Conservation (phyloP, 1,140 invertebrate genomes). For the Chionoecetes opilio region DNA sequence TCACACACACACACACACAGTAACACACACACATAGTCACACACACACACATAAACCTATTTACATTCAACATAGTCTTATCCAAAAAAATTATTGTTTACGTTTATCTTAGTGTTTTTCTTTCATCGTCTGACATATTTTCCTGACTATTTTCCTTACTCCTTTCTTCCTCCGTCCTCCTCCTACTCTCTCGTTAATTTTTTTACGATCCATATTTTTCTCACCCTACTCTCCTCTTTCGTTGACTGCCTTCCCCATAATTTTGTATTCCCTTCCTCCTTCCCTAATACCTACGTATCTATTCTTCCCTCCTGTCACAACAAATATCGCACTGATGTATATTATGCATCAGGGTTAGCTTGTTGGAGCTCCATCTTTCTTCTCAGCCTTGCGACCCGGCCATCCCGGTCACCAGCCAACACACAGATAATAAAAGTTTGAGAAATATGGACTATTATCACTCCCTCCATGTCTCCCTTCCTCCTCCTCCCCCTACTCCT, state of each 20-base stretch:
- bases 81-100: background rate
- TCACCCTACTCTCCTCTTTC: background rate
- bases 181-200: background rate
- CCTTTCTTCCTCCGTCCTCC: background rate
- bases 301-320: background rate
- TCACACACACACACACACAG: no score
- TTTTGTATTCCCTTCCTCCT: background rate
- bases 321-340: background rate
- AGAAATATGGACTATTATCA: constrained; percentile 75
- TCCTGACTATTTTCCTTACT: background rate
- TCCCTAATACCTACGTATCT: background rate
- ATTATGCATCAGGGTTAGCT: background rate
- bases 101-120: background rate
- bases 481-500: constrained; percentile 19
- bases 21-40: no score
- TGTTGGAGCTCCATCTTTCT: constrained; percentile 13
- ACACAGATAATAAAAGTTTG: constrained; percentile 76
- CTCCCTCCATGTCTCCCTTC: constrained; percentile 47
- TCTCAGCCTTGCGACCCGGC: background rate
- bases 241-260: background rate
- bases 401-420: constrained; percentile 66
- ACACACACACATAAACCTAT: no score
- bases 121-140: no score
- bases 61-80: background rate
- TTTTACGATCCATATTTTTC: constrained; percentile 11